phyloP scores from a whole-genome alignment of 1,140 invertebrate species.

The Drosophila lini region DNA sequence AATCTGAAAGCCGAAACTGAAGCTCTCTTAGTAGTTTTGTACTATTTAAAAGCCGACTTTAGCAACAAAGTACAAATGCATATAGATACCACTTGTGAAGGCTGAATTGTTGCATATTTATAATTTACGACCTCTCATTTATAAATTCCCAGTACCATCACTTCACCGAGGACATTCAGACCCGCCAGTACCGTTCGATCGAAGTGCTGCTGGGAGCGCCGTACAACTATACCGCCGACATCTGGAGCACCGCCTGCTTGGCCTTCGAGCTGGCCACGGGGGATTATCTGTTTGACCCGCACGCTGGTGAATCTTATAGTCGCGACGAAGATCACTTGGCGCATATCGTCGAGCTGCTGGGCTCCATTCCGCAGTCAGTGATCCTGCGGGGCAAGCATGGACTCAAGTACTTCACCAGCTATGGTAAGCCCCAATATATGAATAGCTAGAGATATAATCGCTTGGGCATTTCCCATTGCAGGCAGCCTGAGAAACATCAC shows the following conservation, averaged over 20 bases:
- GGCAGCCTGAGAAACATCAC: conserved; percentile 96
- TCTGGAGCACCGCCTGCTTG: conserved; percentile 99
- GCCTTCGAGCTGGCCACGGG: conserved; percentile 99
- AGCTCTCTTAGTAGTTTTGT: too few relatives aligned
- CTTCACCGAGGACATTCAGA: conserved; percentile 94
- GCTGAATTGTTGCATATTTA: background rate
- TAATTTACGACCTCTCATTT: background rate
- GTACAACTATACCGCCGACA: conserved; percentile 97
- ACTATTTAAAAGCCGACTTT: too few relatives aligned
- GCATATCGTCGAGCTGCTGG: conserved; percentile 98
- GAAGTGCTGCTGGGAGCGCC: conserved; percentile 96
- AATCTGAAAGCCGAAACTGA: too few relatives aligned
- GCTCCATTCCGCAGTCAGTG: conserved; percentile 92
- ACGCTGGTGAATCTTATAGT: conserved; percentile 93
- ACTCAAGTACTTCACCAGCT: conserved; percentile 83
- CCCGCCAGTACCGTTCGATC: conserved; percentile 97
- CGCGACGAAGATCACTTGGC: conserved; percentile 99
- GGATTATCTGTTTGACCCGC: conserved; percentile 99
- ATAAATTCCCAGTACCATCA: conserved; percentile 74
- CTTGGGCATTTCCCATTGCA: conserved; percentile 32
- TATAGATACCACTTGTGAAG: background rate
- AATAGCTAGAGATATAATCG: background rate
- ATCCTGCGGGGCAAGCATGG: conserved; percentile 83
- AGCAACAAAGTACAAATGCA: background rate
- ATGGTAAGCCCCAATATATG: conserved; percentile 84